Evolutionary conservation across 1,140 invertebrate species (phyloP), one percentile per base, ranked within the genome.

Genomic region (Coenobita brevimanus): DNA sequence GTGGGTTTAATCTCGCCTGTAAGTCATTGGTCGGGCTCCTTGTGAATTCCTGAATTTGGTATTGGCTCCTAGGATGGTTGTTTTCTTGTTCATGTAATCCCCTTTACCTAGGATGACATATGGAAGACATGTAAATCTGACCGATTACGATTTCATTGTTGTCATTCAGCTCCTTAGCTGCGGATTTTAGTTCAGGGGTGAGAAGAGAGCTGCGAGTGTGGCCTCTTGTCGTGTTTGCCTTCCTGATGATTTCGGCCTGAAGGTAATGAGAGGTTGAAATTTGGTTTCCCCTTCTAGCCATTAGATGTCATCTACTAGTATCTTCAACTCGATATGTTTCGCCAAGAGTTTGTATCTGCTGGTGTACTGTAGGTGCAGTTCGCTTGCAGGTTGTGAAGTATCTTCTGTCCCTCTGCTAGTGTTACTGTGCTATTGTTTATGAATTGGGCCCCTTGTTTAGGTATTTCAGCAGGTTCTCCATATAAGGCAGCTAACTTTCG

Each of bases 161-260:
- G n/a, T 64, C 62, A 6, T 30, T 64, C n/a, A 64, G 21, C n/a
- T 57, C 54, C 54, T 57, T 57, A 13, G 54, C 54, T 57, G 54
- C 54, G 54, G n/a, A n/a, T 57, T 57, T 57, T 57, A 57, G n/a
- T 57, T 57, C 54, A 57, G 54, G 54, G 54, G 54, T 57, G 54
- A 57, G 54, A n/a, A 57, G 13, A 13, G 54, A 57, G 54, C 54
- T 57, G 54, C 54, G 54, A n/a, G 13, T 13, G 54, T 57, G 54
- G n/a, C 54, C 54, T 57, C 54, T 10, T n/a, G 54, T 13, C 54
- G 54, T 57, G 54, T 57, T 57, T n/a, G 54, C 13, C n/a, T 57
- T n/a, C n/a, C 54, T 57, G 54, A 57, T 57, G 13, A 57, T 6
- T 21, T 64, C 62, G 3, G 62, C 62, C 4, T 64, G 62, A 3